Evolutionary conservation across 1,140 invertebrate genomes (phyloP).

Genomic region (Mamestra configurata): DNA sequence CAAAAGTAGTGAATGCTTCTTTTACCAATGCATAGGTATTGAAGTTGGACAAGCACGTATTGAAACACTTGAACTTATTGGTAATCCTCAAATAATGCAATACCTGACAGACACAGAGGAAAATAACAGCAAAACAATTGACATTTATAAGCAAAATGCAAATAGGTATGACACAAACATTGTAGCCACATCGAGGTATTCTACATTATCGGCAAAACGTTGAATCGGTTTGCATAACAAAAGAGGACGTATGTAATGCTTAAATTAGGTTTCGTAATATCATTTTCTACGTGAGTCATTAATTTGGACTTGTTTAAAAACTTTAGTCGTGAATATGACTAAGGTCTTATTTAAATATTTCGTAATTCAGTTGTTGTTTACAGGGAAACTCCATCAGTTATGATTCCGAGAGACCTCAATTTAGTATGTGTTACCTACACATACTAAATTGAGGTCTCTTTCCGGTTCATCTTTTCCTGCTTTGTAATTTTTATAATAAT

Average conservation of each 20-base stretch:
- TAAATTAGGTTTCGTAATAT: constrained; percentile 40
- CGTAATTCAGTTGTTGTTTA: neutral
- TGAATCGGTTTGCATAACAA: constrained; percentile 3
- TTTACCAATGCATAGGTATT: too few relatives aligned
- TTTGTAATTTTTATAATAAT: too few relatives aligned
- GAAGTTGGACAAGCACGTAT: too few relatives aligned
- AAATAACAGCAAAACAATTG: constrained; percentile 27
- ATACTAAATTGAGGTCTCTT: too few relatives aligned
- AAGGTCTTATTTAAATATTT: constrained; percentile 10
- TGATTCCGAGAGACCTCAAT: too few relatives aligned
- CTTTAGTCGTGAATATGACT: constrained; percentile 1
- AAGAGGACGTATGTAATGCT: constrained; percentile 26
- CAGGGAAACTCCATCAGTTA: constrained; percentile 3
- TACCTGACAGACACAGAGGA: constrained; percentile 1
- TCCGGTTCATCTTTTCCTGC: too few relatives aligned
- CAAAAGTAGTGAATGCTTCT: neutral
- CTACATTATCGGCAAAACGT: constrained; percentile 1
- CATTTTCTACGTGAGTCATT: constrained; percentile 25
- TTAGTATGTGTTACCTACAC: too few relatives aligned
- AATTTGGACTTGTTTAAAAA: constrained; percentile 1
- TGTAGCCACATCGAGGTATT: neutral
- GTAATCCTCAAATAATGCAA: neutral
- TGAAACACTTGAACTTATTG: neutral
- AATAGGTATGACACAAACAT: constrained; percentile 22
- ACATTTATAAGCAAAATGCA: constrained; percentile 23